Percentiles rank a stretch among this genome's conserved stretches.
Evolutionary conservation across 2,797 vertebrate genomes (phyloP).

Genomic region (Etheostoma nigrum): DNA sequence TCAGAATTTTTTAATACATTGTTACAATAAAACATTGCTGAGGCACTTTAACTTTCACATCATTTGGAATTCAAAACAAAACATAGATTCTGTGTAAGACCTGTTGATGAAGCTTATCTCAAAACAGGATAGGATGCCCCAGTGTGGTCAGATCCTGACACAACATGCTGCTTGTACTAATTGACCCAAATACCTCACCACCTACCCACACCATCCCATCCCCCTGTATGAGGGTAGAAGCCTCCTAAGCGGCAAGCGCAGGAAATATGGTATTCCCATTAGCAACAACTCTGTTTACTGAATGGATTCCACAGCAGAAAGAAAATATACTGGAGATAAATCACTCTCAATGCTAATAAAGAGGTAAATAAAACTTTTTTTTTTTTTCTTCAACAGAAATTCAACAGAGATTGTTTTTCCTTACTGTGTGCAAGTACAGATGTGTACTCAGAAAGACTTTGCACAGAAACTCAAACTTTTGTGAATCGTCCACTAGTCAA

Average conservation of each 20-base stretch:
- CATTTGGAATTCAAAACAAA: not conserved
- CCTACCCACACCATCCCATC: not conserved
- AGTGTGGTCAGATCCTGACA: not conserved
- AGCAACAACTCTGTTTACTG: conserved; percentile 69
- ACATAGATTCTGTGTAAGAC: not conserved
- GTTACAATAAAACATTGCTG: not conserved
- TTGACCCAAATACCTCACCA: conserved; percentile 12
- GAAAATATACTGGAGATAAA: conserved; percentile 54
- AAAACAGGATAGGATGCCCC: not conserved
- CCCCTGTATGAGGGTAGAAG: conserved; percentile 34
- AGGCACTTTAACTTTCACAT: not conserved
- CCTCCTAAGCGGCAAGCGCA: conserved; percentile 49
- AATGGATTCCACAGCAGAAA: conserved; percentile 74
- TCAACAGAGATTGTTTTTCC: conserved; percentile 39
- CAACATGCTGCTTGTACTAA: conserved; percentile 15
- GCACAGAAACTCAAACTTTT: not conserved
- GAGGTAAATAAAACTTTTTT: conserved; percentile 7
- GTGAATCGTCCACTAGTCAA: not conserved
- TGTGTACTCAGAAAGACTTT: not conserved
- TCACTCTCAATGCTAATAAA: conserved; percentile 41
- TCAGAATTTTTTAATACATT: conserved; percentile 2
- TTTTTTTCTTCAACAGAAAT: not conserved
- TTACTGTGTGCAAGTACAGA: not conserved
- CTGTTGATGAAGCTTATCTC: not conserved
- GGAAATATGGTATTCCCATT: conserved; percentile 84